Conservation (phyloP, 2,888 invertebrate species). For the Callyntrura sp. region DNA sequence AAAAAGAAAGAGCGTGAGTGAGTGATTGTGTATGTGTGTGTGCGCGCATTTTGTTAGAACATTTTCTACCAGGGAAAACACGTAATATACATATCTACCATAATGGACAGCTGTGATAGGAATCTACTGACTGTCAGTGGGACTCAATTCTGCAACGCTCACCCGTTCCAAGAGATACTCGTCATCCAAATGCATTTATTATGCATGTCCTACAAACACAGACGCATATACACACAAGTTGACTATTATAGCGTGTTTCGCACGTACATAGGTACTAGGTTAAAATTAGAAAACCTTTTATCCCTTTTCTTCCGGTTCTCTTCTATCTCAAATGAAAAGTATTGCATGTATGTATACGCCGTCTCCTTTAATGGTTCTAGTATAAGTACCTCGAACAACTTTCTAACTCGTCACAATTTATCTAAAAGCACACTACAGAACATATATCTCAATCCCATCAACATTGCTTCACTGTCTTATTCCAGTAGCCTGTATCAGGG, state of each 20-base stretch:
- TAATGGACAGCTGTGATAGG: constrained; percentile 34
- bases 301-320: constrained; percentile 16
- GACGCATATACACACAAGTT: not conserved
- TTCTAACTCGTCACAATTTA: constrained; percentile 27
- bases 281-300: constrained; percentile 46
- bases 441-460: constrained; percentile 48
- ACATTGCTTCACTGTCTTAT: constrained; percentile 37
- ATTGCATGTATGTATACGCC: constrained; percentile 30
- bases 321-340: not conserved
- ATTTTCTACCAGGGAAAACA: not conserved
- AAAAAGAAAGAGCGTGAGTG: too few relatives aligned
- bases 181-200: constrained; percentile 29
- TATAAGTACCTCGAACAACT: constrained; percentile 13
- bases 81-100: constrained; percentile 17
- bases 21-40: constrained; percentile 2
- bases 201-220: constrained; percentile 27
- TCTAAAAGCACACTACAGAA: not conserved
- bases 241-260: not conserved
- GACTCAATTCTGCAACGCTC: constrained; percentile 13
- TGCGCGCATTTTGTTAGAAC: not conserved
- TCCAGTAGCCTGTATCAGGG: not conserved
- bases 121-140: constrained; percentile 37
- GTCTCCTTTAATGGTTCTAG: constrained; percentile 57
- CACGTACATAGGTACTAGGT: not conserved
- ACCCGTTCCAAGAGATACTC: constrained; percentile 36